These are phyloP conservation scores for Tapera naevia DNA, from an alignment of 2,797 vertebrate species.

Conservation along the genomic window DNA sequence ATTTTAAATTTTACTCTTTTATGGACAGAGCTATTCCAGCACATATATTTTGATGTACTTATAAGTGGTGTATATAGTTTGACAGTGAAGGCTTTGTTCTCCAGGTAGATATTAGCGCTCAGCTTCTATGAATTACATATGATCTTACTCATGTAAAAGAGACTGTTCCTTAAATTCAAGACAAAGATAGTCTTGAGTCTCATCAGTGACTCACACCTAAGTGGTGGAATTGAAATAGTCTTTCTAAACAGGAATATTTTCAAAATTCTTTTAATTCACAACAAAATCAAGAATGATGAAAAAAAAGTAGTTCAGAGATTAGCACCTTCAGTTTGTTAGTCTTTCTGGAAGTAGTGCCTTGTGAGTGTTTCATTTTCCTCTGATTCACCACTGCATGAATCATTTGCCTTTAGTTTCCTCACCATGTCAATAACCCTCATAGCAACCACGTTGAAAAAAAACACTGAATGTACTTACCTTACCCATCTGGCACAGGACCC, in stretches of 20 bases:
- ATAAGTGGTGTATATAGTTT: not conserved
- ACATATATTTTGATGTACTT: not conserved
- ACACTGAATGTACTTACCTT: not conserved
- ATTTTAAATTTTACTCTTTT: not conserved
- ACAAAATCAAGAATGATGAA: not conserved
- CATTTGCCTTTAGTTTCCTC: not conserved
- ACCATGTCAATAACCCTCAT: not conserved
- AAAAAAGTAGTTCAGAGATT: accelerated
- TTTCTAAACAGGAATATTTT: not conserved
- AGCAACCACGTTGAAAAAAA: not conserved
- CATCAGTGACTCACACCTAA: not conserved
- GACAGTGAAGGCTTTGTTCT: not conserved
- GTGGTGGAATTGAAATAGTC: not conserved
- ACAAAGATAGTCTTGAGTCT: not conserved
- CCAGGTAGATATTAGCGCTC: not conserved
- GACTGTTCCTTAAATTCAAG: not conserved
- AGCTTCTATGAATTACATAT: not conserved
- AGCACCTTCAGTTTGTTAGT: not conserved
- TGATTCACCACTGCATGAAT: not conserved
- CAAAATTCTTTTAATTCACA: not conserved
- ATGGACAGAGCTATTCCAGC: not conserved
- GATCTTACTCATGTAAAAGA: not conserved
- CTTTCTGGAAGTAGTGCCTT: not conserved
- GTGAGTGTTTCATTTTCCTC: not conserved
- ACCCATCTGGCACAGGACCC: not conserved